Evolutionary conservation across 2,888 invertebrate species (phyloP), one percentile per base, ranked within the genome.

Genomic region (Eutolmus rufibarbis): DNA sequence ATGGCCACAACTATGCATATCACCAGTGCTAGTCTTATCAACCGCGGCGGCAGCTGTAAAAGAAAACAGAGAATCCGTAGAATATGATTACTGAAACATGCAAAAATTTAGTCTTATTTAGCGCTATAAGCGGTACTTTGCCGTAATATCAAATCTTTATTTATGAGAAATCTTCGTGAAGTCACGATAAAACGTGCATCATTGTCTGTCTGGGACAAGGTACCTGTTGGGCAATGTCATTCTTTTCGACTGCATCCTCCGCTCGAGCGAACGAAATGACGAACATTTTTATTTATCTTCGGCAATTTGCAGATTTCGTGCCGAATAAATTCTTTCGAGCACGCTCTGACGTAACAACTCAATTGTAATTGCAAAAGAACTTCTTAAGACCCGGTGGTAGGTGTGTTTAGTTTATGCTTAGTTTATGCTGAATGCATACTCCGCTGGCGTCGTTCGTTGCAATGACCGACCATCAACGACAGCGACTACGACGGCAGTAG

Each of bases 11-110:
- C 91, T 87, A 95, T 92, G 87, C 94, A 92, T 90, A 94, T 91
- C 90, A 94, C 91, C 91, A 94, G 91, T 88, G 93, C 92, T 93
- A 94, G 93, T 92, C 93, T 93, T 89, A 95, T 92, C 91, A 94
- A 92, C 92, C 94, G 94, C 90, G 94, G 94, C 90, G 94, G 94
- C 93, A 93, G 93, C 95, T 95, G 94, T 0, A 94, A 94, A 92
- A 92, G 94, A 90, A 89, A 89, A 89, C 12, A 89, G 88, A 89
- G 14, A 46, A 46, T 46, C 85, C 37, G 19, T 84, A 9, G 86
- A 79, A 43, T 79, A 43, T 87, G 31, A 79, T n/a, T 51, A 12
- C n/a, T 51, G n/a, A 56, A 28, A 81, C 7, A 81, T 31, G 81
- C 16, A 66, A 31, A 84, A 84, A 37, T 66, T 66, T 51, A 9